These are phyloP conservation scores for Hedychridium roseum DNA, from an alignment of 2,888 invertebrate genomes.

Conservation along the genomic window DNA sequence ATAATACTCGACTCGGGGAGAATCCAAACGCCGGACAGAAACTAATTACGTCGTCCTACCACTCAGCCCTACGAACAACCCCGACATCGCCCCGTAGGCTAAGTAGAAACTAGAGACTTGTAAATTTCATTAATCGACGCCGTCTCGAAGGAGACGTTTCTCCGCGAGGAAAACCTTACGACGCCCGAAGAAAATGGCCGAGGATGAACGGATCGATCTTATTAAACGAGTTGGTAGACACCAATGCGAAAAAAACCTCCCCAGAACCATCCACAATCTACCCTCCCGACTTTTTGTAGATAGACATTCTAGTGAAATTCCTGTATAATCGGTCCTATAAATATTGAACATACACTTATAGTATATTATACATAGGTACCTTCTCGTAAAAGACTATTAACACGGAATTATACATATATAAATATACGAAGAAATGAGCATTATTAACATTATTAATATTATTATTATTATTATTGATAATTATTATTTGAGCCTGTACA, in stretches of 20 bases:
- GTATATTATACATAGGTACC: constrained; percentile 46
- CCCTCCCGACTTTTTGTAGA: constrained; percentile 46
- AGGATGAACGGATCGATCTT: constrained; percentile 19
- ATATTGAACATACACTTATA: constrained; percentile 53
- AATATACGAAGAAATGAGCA: constrained; percentile 44
- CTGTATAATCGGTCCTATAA: constrained; percentile 58
- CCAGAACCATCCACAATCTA: constrained; percentile 5
- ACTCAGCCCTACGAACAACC: no score
- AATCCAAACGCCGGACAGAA: constrained; percentile 13
- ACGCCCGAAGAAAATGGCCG: constrained; percentile 1
- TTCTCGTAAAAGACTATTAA: constrained; percentile 49
- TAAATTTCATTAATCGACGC: constrained; percentile 33
- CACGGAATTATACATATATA: constrained; percentile 52
- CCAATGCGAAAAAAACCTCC: constrained; percentile 4
- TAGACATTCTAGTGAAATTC: constrained; percentile 55
- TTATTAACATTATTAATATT: constrained; percentile 35
- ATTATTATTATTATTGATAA: constrained; percentile 53
- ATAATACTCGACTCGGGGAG: constrained; percentile 3
- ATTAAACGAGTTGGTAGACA: constrained; percentile 14
- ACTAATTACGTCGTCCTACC: constrained; percentile 21
- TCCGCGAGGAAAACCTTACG: constrained; percentile 13
- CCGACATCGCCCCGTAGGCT: constrained; percentile 20
- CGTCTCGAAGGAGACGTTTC: constrained; percentile 14
- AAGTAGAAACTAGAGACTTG: constrained; percentile 38
- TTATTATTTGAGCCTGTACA: constrained; percentile 63